Percentiles rank a stretch among this genome's conserved stretches.
phyloP scores from a whole-genome alignment of 1,140 invertebrate species.

The Caligus rogercresseyi region DNA sequence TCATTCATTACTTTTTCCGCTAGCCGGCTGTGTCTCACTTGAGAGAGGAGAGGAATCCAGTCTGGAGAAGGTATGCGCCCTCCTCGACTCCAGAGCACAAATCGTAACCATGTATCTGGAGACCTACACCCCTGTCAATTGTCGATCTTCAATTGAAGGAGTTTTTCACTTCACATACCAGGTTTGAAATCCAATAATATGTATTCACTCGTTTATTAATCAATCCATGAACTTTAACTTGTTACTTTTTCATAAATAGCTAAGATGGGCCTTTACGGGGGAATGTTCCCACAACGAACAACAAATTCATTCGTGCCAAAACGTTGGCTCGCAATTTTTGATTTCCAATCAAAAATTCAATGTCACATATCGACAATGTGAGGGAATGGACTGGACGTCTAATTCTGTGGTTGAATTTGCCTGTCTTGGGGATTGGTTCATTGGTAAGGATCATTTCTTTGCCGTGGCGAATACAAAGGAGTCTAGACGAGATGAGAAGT shows the following conservation, averaged over 20 bases:
- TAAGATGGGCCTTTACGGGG: slow-evolving; percentile 45
- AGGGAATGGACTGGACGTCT: slow-evolving; percentile 41
- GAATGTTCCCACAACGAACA: slow-evolving; percentile 71
- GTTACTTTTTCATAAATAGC: slow-evolving; percentile 15
- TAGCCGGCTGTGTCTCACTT: slow-evolving; percentile 54
- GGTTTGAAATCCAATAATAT: slow-evolving; percentile 24
- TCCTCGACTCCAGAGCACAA: slow-evolving; percentile 35
- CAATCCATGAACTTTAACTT: not conserved
- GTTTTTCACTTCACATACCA: slow-evolving; percentile 90
- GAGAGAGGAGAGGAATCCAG: slow-evolving; percentile 40
- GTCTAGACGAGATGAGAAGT: slow-evolving; percentile 73
- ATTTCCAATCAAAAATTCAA: slow-evolving; percentile 94
- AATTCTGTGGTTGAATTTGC: slow-evolving; percentile 60
- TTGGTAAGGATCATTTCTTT: slow-evolving; percentile 85
- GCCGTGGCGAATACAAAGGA: slow-evolving; percentile 86
- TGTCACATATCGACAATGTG: slow-evolving; percentile 76
- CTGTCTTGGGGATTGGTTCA: slow-evolving; percentile 85
- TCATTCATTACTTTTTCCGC: too few relatives aligned
- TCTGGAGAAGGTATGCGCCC: slow-evolving; percentile 53
- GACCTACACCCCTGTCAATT: slow-evolving; percentile 76
- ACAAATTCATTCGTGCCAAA: slow-evolving; percentile 80
- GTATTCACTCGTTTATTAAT: not conserved
- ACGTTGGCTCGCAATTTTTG: slow-evolving; percentile 80
- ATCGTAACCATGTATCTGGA: slow-evolving; percentile 49
- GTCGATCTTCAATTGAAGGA: slow-evolving; percentile 74